Evolutionary conservation across 2,888 invertebrate species (phyloP).

Genomic region (Heteromurus nitidus): DNA sequence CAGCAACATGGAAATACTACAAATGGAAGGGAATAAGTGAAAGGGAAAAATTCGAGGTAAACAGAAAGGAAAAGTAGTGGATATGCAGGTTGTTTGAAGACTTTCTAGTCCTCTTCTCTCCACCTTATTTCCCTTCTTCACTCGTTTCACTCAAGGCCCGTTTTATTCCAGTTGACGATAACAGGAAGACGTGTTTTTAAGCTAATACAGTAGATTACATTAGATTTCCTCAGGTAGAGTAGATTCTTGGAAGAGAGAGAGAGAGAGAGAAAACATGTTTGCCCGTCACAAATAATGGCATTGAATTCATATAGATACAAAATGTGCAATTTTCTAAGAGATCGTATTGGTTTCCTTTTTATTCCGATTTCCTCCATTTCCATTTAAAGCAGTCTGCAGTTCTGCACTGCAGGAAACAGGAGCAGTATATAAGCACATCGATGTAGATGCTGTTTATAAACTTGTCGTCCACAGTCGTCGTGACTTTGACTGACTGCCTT

Average conservation of each 20-base stretch:
- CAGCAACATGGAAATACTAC: conserved; percentile 30
- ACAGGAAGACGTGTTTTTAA: conserved; percentile 16
- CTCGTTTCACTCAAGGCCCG: conserved; percentile 2
- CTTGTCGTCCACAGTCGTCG: too few species aligned
- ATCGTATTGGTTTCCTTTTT: too few species aligned
- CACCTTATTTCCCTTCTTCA: not conserved
- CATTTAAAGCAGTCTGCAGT: too few species aligned
- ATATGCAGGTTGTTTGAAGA: conserved; percentile 27
- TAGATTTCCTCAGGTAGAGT: conserved; percentile 17
- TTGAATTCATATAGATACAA: too few species aligned
- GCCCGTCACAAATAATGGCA: not conserved
- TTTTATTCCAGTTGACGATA: conserved; percentile 31
- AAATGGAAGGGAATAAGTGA: not conserved
- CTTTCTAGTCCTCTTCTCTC: conserved; percentile 20
- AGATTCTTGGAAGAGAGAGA: not conserved
- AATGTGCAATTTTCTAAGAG: too few species aligned
- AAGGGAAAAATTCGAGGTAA: conserved; percentile 31
- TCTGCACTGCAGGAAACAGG: too few species aligned
- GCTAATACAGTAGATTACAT: conserved; percentile 7
- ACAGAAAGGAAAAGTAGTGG: conserved; percentile 17
- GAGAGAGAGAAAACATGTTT: not conserved
- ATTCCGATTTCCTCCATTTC: too few species aligned
- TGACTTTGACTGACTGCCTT: too few species aligned
- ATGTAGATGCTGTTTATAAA: too few species aligned
- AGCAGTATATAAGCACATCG: too few species aligned